Evolutionary conservation across 2,113 vertebrate genomes (phyloP).

Genomic region (Ceyx melanurus): DNA sequence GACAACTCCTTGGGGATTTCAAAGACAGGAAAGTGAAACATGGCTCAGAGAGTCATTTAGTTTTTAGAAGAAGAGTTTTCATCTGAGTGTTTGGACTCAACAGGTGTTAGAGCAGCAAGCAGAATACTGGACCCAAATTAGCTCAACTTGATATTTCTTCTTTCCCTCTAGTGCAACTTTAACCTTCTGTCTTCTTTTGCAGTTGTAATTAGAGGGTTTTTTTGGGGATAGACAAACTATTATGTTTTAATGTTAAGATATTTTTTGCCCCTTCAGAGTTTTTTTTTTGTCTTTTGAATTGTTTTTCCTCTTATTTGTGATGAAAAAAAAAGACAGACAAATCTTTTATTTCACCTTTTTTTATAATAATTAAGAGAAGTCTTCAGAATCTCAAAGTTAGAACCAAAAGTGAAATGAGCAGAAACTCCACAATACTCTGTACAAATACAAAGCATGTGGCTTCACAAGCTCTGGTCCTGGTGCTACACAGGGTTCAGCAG

Average conservation of each 20-base stretch:
- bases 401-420: background rate
- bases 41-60: background rate
- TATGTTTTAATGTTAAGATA: background rate
- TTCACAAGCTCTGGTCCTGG: accelerated
- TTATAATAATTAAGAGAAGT: background rate
- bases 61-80: background rate
- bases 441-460: background rate
- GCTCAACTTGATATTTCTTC: background rate
- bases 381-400: background rate
- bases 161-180: background rate
- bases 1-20: background rate
- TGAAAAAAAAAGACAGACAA: too few species aligned
- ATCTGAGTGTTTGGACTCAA: background rate
- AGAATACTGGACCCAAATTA: background rate
- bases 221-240: background rate
- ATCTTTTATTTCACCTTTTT: too few species aligned
- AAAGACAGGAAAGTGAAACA: constrained; percentile 12
- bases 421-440: background rate
- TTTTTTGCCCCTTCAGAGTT: background rate
- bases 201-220: background rate
- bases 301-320: too few species aligned
- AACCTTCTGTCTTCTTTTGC: background rate
- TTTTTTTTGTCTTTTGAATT: background rate
- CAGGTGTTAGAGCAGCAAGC: constrained; percentile 7
- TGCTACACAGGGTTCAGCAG: background rate